phyloP scores from a whole-genome alignment of 2,888 invertebrate species.

The Stenolophus ochropezus region DNA sequence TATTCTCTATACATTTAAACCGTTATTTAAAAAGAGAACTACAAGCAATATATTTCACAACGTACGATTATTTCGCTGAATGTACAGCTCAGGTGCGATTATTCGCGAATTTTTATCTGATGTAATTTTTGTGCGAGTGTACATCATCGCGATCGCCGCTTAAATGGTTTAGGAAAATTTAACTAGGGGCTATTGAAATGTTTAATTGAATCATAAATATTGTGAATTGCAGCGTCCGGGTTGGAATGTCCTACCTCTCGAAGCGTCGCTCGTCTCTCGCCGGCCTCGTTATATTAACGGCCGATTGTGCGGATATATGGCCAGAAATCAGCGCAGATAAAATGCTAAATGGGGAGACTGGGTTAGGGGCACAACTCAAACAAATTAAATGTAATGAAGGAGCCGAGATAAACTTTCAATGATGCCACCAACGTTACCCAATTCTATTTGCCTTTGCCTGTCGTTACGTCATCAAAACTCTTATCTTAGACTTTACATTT shows the following conservation, averaged over 20 bases:
- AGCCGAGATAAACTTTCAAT: not conserved
- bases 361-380: conserved; percentile 1
- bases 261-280: not conserved
- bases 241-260: conserved; percentile 6
- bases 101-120: not conserved
- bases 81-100: no score
- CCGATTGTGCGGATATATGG: not conserved
- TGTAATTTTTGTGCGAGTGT: conserved; percentile 10
- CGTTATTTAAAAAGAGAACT: no score
- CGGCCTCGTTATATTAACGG: conserved; percentile 27
- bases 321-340: conserved; percentile 12
- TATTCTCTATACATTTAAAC: no score
- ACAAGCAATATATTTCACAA: no score
- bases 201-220: conserved; percentile 58
- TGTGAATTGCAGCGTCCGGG: conserved; percentile 46
- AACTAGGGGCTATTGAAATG: conserved; percentile 55
- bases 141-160: conserved; percentile 51
- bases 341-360: conserved; percentile 6
- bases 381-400: conserved; percentile 21
- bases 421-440: not conserved
- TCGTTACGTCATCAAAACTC: not conserved
- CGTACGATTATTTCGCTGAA: no score
- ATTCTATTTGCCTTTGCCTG: not conserved
- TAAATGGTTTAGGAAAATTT: conserved; percentile 55
- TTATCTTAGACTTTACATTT: no score